phyloP scores from a whole-genome alignment of 2,113 vertebrate species.

The Dicentrarchus labrax region DNA sequence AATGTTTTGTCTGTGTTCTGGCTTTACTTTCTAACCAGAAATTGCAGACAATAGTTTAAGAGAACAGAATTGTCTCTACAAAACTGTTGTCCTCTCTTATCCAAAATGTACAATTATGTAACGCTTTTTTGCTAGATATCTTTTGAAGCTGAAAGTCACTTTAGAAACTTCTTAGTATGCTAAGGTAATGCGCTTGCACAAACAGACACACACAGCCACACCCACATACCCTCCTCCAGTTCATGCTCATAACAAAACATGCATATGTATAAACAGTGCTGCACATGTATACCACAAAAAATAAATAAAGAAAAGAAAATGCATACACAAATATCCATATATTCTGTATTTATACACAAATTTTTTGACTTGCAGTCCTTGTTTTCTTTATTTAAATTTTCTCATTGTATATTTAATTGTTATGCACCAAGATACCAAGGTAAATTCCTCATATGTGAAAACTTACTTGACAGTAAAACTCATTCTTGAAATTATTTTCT shows the following conservation, averaged over 20 bases:
- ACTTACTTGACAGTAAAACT: no score
- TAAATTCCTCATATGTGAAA: no score
- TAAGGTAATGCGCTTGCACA: neutral
- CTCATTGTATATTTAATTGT: no score
- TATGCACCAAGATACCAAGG: no score
- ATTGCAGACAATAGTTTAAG: neutral
- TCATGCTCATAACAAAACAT: neutral
- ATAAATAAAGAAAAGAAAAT: neutral
- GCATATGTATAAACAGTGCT: neutral
- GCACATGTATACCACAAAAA: neutral
- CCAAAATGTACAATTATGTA: slow-evolving; percentile 18
- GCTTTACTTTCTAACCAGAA: neutral
- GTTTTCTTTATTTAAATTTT: no score
- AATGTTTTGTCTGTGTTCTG: neutral
- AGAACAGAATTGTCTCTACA: neutral
- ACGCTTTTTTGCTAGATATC: neutral
- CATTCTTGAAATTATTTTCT: neutral
- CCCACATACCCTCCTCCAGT: neutral
- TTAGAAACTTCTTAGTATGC: neutral
- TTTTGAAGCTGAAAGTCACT: neutral
- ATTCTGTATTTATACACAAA: neutral
- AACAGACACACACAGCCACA: neutral
- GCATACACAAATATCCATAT: neutral
- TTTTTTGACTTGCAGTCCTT: neutral
- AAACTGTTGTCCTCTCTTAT: neutral